A percentile compares a stretch with the other conserved stretches of the same genome.
Conservation (phyloP, 2,113 vertebrate species). For the Excalfactoria chinensis region DNA sequence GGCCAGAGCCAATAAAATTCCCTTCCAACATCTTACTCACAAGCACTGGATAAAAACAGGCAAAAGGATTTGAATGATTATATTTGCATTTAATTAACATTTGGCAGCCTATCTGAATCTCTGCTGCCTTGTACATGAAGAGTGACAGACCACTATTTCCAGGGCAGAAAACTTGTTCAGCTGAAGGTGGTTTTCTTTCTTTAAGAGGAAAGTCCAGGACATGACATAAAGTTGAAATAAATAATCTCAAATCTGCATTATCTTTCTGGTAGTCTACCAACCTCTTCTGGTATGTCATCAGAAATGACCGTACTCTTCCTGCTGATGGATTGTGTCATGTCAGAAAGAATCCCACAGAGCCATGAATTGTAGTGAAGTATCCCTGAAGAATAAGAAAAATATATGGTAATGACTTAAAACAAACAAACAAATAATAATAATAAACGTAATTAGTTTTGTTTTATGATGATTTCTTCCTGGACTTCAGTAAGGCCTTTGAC, state of each 20-base stretch:
- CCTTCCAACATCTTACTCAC: not conserved
- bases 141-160: not conserved
- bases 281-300: not conserved
- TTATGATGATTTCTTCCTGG: not conserved
- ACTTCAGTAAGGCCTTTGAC: too few relatives aligned
- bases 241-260: not conserved
- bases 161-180: not conserved
- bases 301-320: not conserved
- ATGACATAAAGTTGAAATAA: not conserved
- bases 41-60: not conserved
- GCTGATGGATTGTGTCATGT: not conserved
- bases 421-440: not conserved
- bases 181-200: not conserved
- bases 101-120: not conserved
- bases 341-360: not conserved
- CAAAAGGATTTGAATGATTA: not conserved
- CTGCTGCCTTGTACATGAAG: not conserved
- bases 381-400: not conserved
- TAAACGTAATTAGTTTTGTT: not conserved
- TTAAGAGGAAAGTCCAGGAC: not conserved
- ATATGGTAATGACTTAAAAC: not conserved
- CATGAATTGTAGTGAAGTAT: rapidly evolving
- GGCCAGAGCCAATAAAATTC: not conserved
- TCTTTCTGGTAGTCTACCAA: not conserved
- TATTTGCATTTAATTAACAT: constrained; percentile 31